Evolutionary conservation across 2,888 invertebrate genomes (phyloP).

Genomic region (Microctonus aethiopoides): DNA sequence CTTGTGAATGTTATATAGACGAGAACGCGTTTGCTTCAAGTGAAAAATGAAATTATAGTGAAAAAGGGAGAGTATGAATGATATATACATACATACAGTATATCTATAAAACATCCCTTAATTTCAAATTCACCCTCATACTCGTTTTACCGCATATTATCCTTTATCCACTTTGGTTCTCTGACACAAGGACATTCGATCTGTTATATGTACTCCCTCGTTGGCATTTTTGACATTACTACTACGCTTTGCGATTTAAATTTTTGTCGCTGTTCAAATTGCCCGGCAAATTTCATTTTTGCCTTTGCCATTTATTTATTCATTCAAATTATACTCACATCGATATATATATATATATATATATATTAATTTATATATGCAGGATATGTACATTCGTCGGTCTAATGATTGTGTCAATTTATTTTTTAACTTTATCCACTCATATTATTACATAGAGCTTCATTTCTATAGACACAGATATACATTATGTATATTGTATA

Average conservation of each 20-base stretch:
- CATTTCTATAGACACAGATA: too few species aligned
- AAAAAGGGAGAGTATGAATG: neutral
- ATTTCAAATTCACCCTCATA: slow-evolving; percentile 65
- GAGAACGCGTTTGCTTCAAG: slow-evolving; percentile 38
- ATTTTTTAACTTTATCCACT: too few species aligned
- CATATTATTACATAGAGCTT: too few species aligned
- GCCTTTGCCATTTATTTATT: slow-evolving; percentile 33
- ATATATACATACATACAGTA: neutral
- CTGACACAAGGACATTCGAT: slow-evolving; percentile 57
- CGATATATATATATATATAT: too few species aligned
- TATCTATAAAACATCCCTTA: slow-evolving; percentile 41
- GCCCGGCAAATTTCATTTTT: slow-evolving; percentile 62
- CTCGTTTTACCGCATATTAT: slow-evolving; percentile 60
- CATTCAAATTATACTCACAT: neutral
- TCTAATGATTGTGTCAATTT: slow-evolving; percentile 9
- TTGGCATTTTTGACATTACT: slow-evolving; percentile 45
- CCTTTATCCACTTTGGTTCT: slow-evolving; percentile 61
- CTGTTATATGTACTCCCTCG: slow-evolving; percentile 36
- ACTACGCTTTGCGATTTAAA: slow-evolving; percentile 64
- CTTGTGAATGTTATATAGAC: neutral
- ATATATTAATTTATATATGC: too few species aligned
- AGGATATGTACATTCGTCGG: neutral
- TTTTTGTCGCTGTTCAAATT: slow-evolving; percentile 65
- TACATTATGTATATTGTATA: too few species aligned
- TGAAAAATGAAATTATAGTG: slow-evolving; percentile 62